phyloP scores from a whole-genome alignment of 2,888 invertebrate species.

The Hedychridium roseum region DNA sequence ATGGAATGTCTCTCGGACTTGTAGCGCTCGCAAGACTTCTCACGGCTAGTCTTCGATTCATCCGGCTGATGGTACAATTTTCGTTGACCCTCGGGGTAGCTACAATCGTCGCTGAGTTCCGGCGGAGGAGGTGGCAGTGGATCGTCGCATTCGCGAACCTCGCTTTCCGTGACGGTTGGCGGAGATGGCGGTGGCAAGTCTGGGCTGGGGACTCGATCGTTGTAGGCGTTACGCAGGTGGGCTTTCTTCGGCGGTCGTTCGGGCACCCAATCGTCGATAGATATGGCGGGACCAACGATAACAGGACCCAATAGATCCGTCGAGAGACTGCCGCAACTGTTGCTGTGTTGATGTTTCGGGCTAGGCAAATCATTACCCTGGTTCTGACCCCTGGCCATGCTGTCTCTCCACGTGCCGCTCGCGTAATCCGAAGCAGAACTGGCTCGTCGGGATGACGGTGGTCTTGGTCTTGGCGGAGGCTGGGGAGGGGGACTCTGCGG shows the following conservation, averaged over 20 bases:
- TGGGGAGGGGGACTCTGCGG: constrained; percentile 52
- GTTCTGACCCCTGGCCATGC: constrained; percentile 42
- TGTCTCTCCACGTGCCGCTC: constrained; percentile 64
- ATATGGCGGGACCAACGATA: constrained; percentile 71
- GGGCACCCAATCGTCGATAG: constrained; percentile 75
- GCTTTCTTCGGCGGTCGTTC: constrained; percentile 83
- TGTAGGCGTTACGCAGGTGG: constrained; percentile 67
- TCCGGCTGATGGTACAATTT: constrained; percentile 28
- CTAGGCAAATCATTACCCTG: constrained; percentile 41
- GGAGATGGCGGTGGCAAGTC: constrained; percentile 73
- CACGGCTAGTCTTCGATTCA: constrained; percentile 33
- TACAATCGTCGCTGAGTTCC: constrained; percentile 56
- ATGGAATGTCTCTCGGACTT: constrained; percentile 52
- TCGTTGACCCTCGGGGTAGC: constrained; percentile 45
- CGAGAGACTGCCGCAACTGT: constrained; percentile 70
- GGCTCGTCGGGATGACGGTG: constrained; percentile 68
- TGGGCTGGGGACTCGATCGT: constrained; percentile 68
- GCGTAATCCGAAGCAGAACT: constrained; percentile 77
- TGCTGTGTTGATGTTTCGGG: constrained; percentile 68
- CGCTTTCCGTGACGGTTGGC: constrained; percentile 69
- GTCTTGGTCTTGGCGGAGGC: constrained; percentile 64
- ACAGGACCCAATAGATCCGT: constrained; percentile 70
- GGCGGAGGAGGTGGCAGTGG: constrained; percentile 74
- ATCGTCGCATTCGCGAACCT: constrained; percentile 70
- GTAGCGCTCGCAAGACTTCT: constrained; percentile 42